A percentile compares a stretch with the other conserved stretches of the same genome.
phyloP scores from a whole-genome alignment of 1,140 invertebrate species.

The Hesperophylax magnus region DNA sequence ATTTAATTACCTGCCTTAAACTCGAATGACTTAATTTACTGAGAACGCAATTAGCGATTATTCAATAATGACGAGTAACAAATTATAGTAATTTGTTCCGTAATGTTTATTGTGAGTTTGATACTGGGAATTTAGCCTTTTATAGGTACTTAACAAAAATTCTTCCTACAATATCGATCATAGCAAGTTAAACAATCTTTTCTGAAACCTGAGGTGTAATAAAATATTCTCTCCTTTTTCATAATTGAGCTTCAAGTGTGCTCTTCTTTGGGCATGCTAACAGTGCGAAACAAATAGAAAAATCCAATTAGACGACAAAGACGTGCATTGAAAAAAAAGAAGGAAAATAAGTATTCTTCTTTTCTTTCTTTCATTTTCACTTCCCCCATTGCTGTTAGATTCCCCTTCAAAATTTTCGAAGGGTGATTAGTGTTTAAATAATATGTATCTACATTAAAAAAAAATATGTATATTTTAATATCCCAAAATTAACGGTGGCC shows the following conservation, averaged over 20 bases:
- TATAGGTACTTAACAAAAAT: too few species aligned
- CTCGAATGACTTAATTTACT: too few species aligned
- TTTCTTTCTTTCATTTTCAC: not conserved
- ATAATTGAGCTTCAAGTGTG: slow-evolving; percentile 26
- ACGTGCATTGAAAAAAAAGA: slow-evolving; percentile 43
- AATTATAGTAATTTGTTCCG: too few species aligned
- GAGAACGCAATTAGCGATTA: too few species aligned
- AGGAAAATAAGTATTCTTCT: not conserved
- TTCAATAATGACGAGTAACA: too few species aligned
- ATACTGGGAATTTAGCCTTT: too few species aligned
- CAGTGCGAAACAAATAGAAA: slow-evolving; percentile 48
- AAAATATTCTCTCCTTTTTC: not conserved
- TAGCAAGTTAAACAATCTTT: too few species aligned
- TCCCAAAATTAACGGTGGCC: not conserved
- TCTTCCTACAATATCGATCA: too few species aligned
- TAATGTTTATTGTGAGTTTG: too few species aligned
- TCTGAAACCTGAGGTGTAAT: too few species aligned
- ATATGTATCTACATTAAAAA: too few species aligned
- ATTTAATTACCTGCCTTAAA: too few species aligned
- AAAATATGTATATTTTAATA: not conserved
- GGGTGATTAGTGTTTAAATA: not conserved
- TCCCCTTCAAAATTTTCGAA: not conserved
- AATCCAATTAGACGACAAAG: slow-evolving; percentile 45
- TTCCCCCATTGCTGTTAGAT: not conserved
- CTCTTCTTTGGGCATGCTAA: slow-evolving; percentile 22